These are phyloP conservation scores for Tortricodes alternella DNA, from an alignment of 2,888 invertebrate genomes.

Conservation along the genomic window DNA sequence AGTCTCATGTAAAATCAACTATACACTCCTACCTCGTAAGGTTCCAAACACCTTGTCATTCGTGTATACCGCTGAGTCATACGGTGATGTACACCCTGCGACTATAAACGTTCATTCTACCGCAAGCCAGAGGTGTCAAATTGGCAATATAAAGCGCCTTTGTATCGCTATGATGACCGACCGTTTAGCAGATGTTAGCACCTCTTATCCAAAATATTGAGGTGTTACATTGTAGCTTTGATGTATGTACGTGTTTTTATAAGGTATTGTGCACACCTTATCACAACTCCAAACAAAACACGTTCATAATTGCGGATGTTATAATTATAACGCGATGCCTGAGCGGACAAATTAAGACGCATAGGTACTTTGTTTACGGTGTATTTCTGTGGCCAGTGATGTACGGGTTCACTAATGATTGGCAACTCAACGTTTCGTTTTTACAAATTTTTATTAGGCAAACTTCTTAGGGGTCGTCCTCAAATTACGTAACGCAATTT, in stretches of 20 bases:
- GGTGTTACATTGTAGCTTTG: constrained; percentile 12
- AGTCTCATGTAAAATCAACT: neutral
- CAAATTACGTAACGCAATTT: too few relatives aligned
- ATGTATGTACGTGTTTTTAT: constrained; percentile 1
- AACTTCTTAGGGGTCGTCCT: too few relatives aligned
- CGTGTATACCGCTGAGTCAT: constrained; percentile 8
- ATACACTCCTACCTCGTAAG: neutral
- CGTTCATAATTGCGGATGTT: neutral
- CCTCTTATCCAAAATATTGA: constrained; percentile 6
- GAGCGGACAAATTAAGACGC: too few relatives aligned
- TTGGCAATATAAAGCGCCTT: constrained; percentile 37
- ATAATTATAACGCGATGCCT: too few relatives aligned
- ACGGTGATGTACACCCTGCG: constrained; percentile 35
- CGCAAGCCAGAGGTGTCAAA: constrained; percentile 39
- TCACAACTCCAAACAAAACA: too few relatives aligned
- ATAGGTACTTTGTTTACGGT: too few relatives aligned
- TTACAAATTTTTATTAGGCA: too few relatives aligned
- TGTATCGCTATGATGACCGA: constrained; percentile 14
- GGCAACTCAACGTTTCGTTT: too few relatives aligned
- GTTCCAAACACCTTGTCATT: neutral
- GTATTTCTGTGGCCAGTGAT: too few relatives aligned
- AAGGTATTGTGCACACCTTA: too few relatives aligned
- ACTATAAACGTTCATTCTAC: constrained; percentile 38
- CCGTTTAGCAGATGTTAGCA: constrained; percentile 25
- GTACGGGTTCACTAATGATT: too few relatives aligned